Conservation (phyloP, 2,888 invertebrate genomes). For the Eurytoma californica region DNA sequence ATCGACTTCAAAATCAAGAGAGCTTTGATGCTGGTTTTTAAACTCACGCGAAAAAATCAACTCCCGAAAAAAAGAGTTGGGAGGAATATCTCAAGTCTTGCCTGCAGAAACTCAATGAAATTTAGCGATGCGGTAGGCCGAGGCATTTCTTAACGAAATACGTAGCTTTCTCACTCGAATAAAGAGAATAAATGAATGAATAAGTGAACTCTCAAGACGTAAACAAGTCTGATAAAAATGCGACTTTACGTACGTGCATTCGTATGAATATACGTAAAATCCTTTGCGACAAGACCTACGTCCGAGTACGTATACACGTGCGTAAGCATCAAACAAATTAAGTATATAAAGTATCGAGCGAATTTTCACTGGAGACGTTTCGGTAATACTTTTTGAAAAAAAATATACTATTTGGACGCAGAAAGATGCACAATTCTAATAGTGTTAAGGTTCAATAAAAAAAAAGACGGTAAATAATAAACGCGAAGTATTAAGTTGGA, state of each 20-base stretch:
- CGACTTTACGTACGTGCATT: background rate
- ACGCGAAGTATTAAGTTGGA: constrained; percentile 31
- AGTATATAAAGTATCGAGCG: constrained; percentile 36
- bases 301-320: background rate
- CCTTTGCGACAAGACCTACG: too few species aligned
- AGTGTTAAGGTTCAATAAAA: constrained; percentile 52
- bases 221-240: constrained; percentile 48
- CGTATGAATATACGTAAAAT: too few species aligned
- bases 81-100: constrained; percentile 9
- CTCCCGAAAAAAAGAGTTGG: background rate
- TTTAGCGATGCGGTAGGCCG: constrained; percentile 19
- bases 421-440: constrained; percentile 64
- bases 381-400: constrained; percentile 42
- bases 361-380: constrained; percentile 47
- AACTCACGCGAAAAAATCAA: constrained; percentile 58
- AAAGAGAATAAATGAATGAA: constrained; percentile 15
- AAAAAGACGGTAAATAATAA: constrained; percentile 15
- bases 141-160: constrained; percentile 30
- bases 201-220: constrained; percentile 35
- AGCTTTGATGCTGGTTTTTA: constrained; percentile 87
- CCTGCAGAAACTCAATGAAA: constrained; percentile 33
- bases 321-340: constrained; percentile 8
- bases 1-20: constrained; percentile 91
- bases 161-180: constrained; percentile 31
- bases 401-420: constrained; percentile 51